Conservation (phyloP, 1,140 invertebrate species). For the Macrostomum lignano region DNA sequence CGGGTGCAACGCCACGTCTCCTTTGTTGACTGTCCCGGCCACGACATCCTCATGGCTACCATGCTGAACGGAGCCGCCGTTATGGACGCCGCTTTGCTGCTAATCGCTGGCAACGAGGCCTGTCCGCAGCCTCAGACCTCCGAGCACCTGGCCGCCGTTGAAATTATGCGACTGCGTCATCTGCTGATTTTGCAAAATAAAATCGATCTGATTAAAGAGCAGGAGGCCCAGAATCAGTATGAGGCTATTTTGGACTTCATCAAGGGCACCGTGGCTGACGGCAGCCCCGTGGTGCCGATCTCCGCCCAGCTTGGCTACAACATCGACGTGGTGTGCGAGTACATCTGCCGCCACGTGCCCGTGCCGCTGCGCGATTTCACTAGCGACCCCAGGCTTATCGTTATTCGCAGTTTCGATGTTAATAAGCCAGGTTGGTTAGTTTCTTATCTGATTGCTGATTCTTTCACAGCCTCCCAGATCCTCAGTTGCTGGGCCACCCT, state of each 20-base stretch:
- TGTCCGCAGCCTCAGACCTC: no score
- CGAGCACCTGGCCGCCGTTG: no score
- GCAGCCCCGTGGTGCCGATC: conserved; percentile 86
- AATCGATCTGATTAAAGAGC: conserved; percentile 92
- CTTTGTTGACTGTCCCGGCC: conserved; percentile 97
- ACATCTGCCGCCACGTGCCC: conserved; percentile 88
- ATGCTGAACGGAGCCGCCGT: conserved; percentile 99
- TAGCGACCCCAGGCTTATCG: conserved; percentile 76
- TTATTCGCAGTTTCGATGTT: conserved; percentile 94
- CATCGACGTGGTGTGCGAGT: conserved; percentile 78
- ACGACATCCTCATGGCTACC: conserved; percentile 99
- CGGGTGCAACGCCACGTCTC: conserved; percentile 50
- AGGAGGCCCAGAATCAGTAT: conserved; percentile 86
- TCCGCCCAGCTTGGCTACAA: conserved; percentile 97
- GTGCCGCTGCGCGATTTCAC: conserved; percentile 75
- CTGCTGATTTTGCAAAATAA: conserved; percentile 97
- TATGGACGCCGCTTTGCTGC: conserved; percentile 85
- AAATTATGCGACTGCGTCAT: conserved; percentile 97
- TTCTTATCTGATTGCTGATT: no score
- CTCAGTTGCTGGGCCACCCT: no score
- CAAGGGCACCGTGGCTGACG: conserved; percentile 89
- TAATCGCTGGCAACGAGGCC: conserved; percentile 72
- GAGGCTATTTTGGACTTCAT: conserved; percentile 94
- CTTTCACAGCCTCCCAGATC: no score
- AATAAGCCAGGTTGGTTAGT: no score